phyloP scores from a whole-genome alignment of 2,797 vertebrate genomes.

The Pelochelys cantorii region DNA sequence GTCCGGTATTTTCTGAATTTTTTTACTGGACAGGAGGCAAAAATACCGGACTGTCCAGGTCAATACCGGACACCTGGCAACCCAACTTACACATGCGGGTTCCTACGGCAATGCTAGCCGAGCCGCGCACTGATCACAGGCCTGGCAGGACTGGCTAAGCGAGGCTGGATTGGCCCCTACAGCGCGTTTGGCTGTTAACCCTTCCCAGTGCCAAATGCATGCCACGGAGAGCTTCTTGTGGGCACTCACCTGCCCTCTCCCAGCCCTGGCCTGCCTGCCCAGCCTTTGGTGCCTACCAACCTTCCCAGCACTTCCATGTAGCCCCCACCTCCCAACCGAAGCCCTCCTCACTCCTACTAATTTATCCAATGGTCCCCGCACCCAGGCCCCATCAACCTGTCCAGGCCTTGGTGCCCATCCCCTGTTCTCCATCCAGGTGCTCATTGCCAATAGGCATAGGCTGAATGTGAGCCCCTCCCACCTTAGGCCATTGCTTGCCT shows the following conservation, averaged over 20 bases:
- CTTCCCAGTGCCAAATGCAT: too few species aligned
- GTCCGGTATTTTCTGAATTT: too few species aligned
- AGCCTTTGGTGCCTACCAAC: accelerated
- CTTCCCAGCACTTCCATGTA: neutral
- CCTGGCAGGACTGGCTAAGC: neutral
- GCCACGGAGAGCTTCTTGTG: neutral
- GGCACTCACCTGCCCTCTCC: too few species aligned
- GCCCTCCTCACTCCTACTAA: neutral
- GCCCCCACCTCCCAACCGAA: too few species aligned
- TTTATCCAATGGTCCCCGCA: neutral
- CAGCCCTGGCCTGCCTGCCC: accelerated
- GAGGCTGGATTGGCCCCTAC: neutral
- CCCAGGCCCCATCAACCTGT: neutral
- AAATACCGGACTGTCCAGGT: too few species aligned
- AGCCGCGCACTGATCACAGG: neutral
- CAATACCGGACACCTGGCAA: too few species aligned
- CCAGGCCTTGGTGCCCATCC: neutral
- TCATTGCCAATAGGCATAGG: neutral
- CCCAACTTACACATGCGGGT: neutral
- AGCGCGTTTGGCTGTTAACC: too few species aligned
- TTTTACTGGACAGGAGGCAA: too few species aligned
- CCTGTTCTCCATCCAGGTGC: neutral
- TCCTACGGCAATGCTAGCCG: neutral
- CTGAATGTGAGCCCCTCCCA: neutral
- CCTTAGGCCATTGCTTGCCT: neutral